Base-by-base conservation (phyloP, 2,797 vertebrate species). In the Gobio occitaniae region DNA sequence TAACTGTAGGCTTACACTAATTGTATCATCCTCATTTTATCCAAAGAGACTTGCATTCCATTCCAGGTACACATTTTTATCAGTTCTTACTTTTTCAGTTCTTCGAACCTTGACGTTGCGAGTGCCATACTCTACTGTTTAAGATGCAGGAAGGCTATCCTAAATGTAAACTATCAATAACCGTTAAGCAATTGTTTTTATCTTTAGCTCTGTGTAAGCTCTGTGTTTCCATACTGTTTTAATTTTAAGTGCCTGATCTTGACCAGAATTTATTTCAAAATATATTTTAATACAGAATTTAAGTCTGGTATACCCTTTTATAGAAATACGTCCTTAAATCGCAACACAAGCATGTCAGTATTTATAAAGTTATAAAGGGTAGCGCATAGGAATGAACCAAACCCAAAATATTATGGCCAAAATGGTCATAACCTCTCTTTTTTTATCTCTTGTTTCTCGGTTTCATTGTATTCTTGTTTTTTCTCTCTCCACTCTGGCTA, bases 401-500 rank as follows among this genome's bases (percentile, higher is more conserved):
- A 78, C 38, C n/a, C 8, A 11, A 29, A 21, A 36, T 50, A 79
- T 13, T 7, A 48, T 32, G 13, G 32, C 21, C 29, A 16, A 59
- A 61, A 25, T 10, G 9, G 44, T 44, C 16, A 82, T 10, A n/a
- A 25, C n/a, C 25, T 32, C 2, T 66, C 3, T 8, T 47, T 78
- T 44, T n/a, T 48, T 50, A 48, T 52, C 68, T 79, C 70, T 80
- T 56, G 69, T 72, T 78, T 68, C 25, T 77, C 70, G 68, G 47
- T 25, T 78, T 66, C 15, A 16, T 80, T 82, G 63, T 84, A 52
- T 85, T 85, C 59, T 72, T 84, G 32, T 70, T 6, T 82, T 77
- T 78, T 74, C 72, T 17, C 54, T 78, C 41, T n/a, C 41, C 77
- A 50, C 36, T 91, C 29, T 41, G 70, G 87, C 17, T 19, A 56